phyloP scores from a whole-genome alignment of 2,113 vertebrate genomes.

The Prunella himalayana region DNA sequence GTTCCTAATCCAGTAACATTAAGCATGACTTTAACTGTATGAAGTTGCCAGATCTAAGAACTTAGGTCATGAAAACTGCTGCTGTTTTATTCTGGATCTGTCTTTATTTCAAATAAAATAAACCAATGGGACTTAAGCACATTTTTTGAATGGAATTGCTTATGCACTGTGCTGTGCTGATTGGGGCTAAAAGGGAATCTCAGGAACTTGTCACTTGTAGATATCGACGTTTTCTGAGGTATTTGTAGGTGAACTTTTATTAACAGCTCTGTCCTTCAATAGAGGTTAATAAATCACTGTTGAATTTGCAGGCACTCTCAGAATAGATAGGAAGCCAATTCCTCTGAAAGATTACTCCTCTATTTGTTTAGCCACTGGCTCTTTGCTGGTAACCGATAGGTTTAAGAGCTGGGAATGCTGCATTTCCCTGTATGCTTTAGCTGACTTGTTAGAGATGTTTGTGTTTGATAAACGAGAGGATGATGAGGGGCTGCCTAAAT shows the following conservation, averaged over 20 bases:
- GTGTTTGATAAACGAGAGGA: constrained; percentile 46
- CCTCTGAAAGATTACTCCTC: constrained; percentile 1
- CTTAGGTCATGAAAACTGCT: neutral
- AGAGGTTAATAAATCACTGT: constrained; percentile 49
- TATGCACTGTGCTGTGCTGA: neutral
- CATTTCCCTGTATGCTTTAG: constrained; percentile 40
- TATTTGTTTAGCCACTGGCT: constrained; percentile 50
- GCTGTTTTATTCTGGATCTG: neutral
- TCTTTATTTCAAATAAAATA: neutral
- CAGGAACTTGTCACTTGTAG: neutral
- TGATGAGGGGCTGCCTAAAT: constrained; percentile 26
- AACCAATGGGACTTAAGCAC: neutral
- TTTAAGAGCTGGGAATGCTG: constrained; percentile 9
- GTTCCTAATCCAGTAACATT: neutral
- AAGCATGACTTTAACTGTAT: neutral
- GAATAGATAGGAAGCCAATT: constrained; percentile 21
- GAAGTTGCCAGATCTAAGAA: neutral
- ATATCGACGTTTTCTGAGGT: neutral
- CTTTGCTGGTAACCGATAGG: neutral
- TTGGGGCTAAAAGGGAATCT: neutral
- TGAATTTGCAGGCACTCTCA: neutral
- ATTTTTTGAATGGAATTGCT: neutral
- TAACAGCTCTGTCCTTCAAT: constrained; percentile 45
- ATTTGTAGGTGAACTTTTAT: constrained; percentile 44
- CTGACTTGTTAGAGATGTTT: constrained; percentile 53